Conservation (phyloP, 2,888 invertebrate species). For the Thelaira solivaga region DNA sequence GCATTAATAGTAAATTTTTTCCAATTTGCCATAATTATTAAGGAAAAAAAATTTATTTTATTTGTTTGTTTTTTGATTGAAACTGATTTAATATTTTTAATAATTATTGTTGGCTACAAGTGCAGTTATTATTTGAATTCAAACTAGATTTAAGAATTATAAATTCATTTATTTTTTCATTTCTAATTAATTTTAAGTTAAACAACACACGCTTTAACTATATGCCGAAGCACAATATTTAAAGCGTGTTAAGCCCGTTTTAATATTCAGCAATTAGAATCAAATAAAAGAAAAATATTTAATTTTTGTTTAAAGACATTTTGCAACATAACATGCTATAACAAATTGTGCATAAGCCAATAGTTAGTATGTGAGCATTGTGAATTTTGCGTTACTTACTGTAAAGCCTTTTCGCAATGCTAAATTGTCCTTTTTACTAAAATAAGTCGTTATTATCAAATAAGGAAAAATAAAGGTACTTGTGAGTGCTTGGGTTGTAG, state of each 20-base stretch:
- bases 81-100: neutral
- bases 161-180: conserved; percentile 7
- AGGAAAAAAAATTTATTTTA: neutral
- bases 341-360: too few species aligned
- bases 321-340: too few species aligned
- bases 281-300: neutral
- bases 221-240: neutral
- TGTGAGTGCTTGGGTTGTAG: too few species aligned
- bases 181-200: conserved; percentile 12
- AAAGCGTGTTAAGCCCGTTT: too few species aligned
- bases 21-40: neutral
- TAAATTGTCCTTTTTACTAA: too few species aligned
- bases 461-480: too few species aligned
- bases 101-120: neutral
- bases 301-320: conserved; percentile 20
- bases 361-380: too few species aligned
- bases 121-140: neutral
- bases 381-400: too few species aligned
- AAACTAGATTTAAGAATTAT: conserved; percentile 24
- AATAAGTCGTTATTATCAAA: too few species aligned
- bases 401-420: too few species aligned
- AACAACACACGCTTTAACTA: neutral
- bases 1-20: neutral
- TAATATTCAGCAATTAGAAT: too few species aligned
- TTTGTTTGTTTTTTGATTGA: neutral